These are phyloP conservation scores for Caenorhabditis brenneri DNA, from an alignment of 1,140 invertebrate genomes.

Conservation along the genomic window DNA sequence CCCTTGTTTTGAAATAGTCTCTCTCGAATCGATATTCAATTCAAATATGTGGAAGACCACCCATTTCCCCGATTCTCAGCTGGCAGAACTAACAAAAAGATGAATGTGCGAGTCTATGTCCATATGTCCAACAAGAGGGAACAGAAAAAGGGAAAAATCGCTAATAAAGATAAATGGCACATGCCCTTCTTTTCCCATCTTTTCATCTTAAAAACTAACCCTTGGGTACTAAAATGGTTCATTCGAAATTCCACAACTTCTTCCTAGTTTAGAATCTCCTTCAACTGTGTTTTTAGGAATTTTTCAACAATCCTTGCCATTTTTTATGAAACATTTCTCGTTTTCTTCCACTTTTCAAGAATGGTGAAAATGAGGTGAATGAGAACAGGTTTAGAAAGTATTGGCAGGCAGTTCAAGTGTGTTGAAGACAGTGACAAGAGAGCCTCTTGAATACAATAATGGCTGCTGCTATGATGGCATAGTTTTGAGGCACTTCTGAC, in stretches of 20 bases:
- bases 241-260: not conserved
- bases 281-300: not conserved
- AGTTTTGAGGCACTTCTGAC: not conserved
- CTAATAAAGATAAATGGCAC: slow-evolving; percentile 31
- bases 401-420: slow-evolving; percentile 40
- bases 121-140: slow-evolving; percentile 22
- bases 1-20: too few species aligned
- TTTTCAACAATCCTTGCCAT: not conserved
- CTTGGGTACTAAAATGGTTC: not conserved
- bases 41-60: slow-evolving; percentile 31
- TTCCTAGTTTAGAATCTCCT: too few species aligned
- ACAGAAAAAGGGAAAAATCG: not conserved
- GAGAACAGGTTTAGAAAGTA: slow-evolving; percentile 43
- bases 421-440: slow-evolving; percentile 36
- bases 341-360: slow-evolving; percentile 28
- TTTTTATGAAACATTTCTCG: not conserved
- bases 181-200: not conserved
- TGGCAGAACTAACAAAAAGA: slow-evolving; percentile 41
- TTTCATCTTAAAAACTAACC: not conserved
- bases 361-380: not conserved
- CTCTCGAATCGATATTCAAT: not conserved
- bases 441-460: slow-evolving; percentile 31
- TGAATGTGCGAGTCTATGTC: slow-evolving; percentile 21
- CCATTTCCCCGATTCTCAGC: not conserved
- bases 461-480: slow-evolving; percentile 37